phyloP scores from a whole-genome alignment of 2,797 vertebrate species.

The Cyprinella venusta region DNA sequence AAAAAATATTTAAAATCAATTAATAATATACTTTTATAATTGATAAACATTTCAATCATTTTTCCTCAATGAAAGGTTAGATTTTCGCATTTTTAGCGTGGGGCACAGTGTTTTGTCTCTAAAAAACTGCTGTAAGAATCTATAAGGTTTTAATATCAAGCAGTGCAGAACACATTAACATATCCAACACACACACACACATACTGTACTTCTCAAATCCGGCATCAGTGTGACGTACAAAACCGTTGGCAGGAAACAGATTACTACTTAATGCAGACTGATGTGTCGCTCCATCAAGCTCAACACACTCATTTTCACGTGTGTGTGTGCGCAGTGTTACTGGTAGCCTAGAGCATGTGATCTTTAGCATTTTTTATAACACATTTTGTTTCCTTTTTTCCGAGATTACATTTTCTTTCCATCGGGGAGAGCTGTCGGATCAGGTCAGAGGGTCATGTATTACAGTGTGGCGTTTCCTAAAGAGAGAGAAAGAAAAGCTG shows the following conservation, averaged over 20 bases:
- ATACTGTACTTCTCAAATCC: not conserved
- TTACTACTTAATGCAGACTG: slow-evolving; percentile 33
- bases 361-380: slow-evolving; percentile 59
- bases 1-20: not conserved
- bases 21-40: not conserved
- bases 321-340: not conserved
- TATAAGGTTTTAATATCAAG: slow-evolving; percentile 16
- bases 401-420: slow-evolving; percentile 70
- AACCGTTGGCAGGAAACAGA: slow-evolving; percentile 35
- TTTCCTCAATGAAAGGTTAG: too few relatives aligned
- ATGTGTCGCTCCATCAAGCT: slow-evolving; percentile 11
- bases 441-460: slow-evolving; percentile 72
- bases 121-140: not conserved
- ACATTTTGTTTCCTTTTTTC: slow-evolving; percentile 60
- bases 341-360: not conserved
- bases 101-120: not conserved
- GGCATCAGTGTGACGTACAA: not conserved
- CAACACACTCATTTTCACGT: not conserved
- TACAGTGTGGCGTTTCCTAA: slow-evolving; percentile 66
- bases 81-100: too few relatives aligned
- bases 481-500: slow-evolving; percentile 62
- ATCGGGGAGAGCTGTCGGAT: slow-evolving; percentile 71
- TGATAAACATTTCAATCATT: not conserved
- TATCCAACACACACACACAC: slow-evolving; percentile 15
- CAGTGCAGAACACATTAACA: slow-evolving; percentile 11